A percentile compares a stretch with the other conserved stretches of the same genome.
Conservation (phyloP, 2,888 invertebrate species). For the Pristionchus entomophagus region DNA sequence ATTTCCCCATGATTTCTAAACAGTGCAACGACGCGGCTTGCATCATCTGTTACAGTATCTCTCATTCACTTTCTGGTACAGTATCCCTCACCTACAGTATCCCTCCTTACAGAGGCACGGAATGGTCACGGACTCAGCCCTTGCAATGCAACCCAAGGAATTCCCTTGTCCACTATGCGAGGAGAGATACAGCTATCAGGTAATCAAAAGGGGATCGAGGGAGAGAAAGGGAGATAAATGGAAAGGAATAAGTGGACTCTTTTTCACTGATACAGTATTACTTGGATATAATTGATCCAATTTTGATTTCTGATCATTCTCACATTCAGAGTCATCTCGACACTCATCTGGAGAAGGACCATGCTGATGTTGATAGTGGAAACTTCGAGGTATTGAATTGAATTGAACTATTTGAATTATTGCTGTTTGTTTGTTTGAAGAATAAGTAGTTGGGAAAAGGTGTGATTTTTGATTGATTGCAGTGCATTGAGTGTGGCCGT, state of each 20-base stretch:
- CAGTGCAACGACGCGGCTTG: too few relatives aligned
- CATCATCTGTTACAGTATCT: too few relatives aligned
- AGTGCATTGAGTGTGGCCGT: conserved; percentile 13
- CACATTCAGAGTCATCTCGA: conserved; percentile 27
- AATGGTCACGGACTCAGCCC: not conserved
- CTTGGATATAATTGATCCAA: too few relatives aligned
- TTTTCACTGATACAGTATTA: too few relatives aligned
- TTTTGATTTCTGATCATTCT: not conserved
- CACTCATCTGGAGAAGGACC: conserved; percentile 41
- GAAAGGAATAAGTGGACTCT: too few relatives aligned
- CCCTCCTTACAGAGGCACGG: conserved; percentile 30
- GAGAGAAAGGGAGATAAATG: too few relatives aligned
- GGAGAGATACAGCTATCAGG: conserved; percentile 30
- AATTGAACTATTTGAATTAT: not conserved
- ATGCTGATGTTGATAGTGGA: conserved; percentile 23
- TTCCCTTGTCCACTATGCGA: conserved; percentile 11
- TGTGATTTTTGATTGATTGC: not conserved
- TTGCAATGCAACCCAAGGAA: conserved; percentile 43
- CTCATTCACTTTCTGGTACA: not conserved
- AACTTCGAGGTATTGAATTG: conserved; percentile 1
- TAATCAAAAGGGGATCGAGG: conserved; percentile 7
- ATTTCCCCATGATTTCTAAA: not conserved
- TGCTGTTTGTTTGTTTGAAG: not conserved
- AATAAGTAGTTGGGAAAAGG: not conserved
- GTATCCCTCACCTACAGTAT: not conserved